Evolutionary conservation across 2,888 invertebrate genomes (phyloP).

Genomic region (Drosophila greeni): DNA sequence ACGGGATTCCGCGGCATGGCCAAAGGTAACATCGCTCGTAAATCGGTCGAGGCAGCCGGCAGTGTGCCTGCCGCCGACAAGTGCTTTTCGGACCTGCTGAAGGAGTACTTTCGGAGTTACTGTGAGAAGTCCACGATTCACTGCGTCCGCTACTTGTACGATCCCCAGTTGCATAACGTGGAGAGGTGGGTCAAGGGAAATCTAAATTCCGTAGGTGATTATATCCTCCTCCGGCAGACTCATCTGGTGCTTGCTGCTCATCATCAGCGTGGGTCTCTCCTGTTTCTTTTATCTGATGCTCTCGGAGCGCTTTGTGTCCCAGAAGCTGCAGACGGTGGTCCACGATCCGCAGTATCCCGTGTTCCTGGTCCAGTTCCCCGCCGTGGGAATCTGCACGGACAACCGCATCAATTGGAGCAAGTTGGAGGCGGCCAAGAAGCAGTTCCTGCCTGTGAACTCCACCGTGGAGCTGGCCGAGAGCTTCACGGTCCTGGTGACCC

Average conservation of each 20-base stretch:
- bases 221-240: slow-evolving; percentile 48
- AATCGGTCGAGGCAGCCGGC: slow-evolving; percentile 3
- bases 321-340: slow-evolving; percentile 75
- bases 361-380: slow-evolving; percentile 75
- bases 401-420: slow-evolving; percentile 77
- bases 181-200: slow-evolving; percentile 63
- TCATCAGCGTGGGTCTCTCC: slow-evolving; percentile 63
- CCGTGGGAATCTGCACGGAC: slow-evolving; percentile 74
- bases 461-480: slow-evolving; percentile 49
- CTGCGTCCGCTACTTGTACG: slow-evolving; percentile 75
- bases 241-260: slow-evolving; percentile 72
- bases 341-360: slow-evolving; percentile 77
- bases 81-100: slow-evolving; percentile 54
- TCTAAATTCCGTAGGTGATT: no score
- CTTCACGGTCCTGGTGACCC: slow-evolving; percentile 64
- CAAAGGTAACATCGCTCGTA: slow-evolving; percentile 11
- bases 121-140: slow-evolving; percentile 76
- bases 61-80: slow-evolving; percentile 21
- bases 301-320: slow-evolving; percentile 65
- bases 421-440: slow-evolving; percentile 62
- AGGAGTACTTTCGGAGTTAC: slow-evolving; percentile 70
- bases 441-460: slow-evolving; percentile 67
- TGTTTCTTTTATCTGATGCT: slow-evolving; percentile 62
- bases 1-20: slow-evolving; percentile 25
- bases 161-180: slow-evolving; percentile 63